Evolutionary conservation across 2,888 invertebrate genomes (phyloP).

Genomic region (Sussaba pulchella): DNA sequence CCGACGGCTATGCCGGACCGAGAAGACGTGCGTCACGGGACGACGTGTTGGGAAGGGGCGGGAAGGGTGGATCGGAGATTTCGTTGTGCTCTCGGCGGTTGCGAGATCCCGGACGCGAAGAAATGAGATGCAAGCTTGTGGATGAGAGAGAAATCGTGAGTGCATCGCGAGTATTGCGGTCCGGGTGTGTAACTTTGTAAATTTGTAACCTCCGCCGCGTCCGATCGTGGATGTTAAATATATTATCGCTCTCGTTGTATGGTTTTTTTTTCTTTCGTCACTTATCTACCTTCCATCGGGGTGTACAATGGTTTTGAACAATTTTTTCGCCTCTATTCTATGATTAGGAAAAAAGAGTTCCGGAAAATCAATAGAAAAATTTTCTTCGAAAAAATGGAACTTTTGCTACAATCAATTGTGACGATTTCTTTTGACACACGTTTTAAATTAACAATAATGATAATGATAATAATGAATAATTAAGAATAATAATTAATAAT

Average conservation of each 20-base stretch:
- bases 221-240: constrained; percentile 6
- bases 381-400: too few relatives aligned
- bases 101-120: constrained; percentile 28
- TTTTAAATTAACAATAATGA: too few relatives aligned
- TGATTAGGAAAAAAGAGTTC: too few relatives aligned
- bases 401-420: too few relatives aligned
- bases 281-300: constrained; percentile 3
- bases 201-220: background rate
- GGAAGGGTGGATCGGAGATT: background rate
- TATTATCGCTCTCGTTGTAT: background rate
- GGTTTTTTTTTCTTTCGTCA: constrained; percentile 8
- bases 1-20: constrained; percentile 58
- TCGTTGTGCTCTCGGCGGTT: background rate
- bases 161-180: constrained; percentile 28
- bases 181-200: constrained; percentile 3
- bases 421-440: too few relatives aligned
- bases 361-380: too few relatives aligned
- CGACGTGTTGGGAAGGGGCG: constrained; percentile 1
- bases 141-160: constrained; percentile 49
- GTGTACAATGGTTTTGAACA: background rate
- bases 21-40: constrained; percentile 56
- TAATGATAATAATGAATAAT: too few relatives aligned
- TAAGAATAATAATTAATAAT: too few relatives aligned
- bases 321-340: background rate
- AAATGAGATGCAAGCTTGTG: constrained; percentile 47